phyloP scores from a whole-genome alignment of 2,113 vertebrate species.

The Porphyrio hochstetteri region DNA sequence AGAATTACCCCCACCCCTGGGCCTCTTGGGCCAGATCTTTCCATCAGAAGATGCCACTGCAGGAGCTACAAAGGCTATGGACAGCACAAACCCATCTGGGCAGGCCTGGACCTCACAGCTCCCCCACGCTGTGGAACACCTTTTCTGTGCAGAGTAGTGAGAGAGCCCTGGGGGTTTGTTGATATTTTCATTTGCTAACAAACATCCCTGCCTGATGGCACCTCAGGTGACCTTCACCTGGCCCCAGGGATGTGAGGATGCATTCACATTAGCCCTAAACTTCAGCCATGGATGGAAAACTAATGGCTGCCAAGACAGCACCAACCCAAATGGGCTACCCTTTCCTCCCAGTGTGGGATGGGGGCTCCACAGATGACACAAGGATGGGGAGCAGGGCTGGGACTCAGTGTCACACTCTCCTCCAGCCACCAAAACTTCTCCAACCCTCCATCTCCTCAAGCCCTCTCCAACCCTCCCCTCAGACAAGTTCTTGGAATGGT shows the following conservation, averaged over 20 bases:
- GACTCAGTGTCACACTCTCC: not conserved
- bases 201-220: not conserved
- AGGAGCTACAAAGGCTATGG: not conserved
- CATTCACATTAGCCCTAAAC: not conserved
- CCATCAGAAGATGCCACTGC: not conserved
- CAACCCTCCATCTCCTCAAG: not conserved
- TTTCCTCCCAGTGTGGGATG: not conserved
- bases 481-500: not conserved
- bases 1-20: not conserved
- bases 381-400: not conserved
- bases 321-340: not conserved
- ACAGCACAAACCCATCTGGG: not conserved
- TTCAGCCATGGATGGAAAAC: not conserved
- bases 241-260: not conserved
- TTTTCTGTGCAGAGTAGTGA: not conserved
- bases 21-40: not conserved
- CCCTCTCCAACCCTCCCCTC: not conserved
- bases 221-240: not conserved
- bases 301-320: not conserved
- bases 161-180: not conserved
- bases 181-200: not conserved
- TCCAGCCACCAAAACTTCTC: not conserved
- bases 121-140: fast-evolving
- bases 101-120: not conserved
- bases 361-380: not conserved